These are phyloP conservation scores for Drosophila nigromelanica DNA, from an alignment of 1,140 invertebrate species.

Conservation along the genomic window DNA sequence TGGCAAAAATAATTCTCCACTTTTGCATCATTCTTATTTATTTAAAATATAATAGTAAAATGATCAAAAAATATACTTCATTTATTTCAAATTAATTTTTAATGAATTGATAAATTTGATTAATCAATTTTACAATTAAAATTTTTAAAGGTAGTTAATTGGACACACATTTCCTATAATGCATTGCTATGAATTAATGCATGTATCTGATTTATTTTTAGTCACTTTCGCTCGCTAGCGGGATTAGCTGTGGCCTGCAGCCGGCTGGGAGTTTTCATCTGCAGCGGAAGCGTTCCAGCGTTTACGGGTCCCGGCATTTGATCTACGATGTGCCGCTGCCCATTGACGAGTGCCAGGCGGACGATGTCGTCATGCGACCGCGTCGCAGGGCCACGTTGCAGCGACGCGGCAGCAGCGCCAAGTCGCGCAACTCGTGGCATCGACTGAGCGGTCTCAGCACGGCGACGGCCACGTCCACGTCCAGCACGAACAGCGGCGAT, in stretches of 20 bases:
- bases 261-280: conserved; percentile 44
- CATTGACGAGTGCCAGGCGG: conserved; percentile 86
- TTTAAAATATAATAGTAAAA: too few species aligned
- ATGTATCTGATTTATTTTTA: conserved; percentile 22
- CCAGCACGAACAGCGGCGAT: conserved; percentile 66
- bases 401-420: conserved; percentile 47
- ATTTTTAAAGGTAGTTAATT: too few species aligned
- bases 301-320: conserved; percentile 86
- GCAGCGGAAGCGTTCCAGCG: conserved; percentile 79
- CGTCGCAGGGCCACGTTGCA: conserved; percentile 50
- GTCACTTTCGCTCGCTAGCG: conserved; percentile 41
- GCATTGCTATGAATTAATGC: too few species aligned
- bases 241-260: conserved; percentile 39
- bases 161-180: too few species aligned
- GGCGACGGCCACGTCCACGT: conserved; percentile 63
- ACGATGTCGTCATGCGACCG: conserved; percentile 76
- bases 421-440: conserved; percentile 61
- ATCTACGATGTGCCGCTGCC: conserved; percentile 87
- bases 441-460: conserved; percentile 67
- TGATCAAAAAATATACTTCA: too few species aligned
- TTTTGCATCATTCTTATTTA: too few species aligned
- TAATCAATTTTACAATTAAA: too few species aligned
- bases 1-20: too few species aligned
- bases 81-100: too few species aligned
- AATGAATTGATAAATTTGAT: too few species aligned